These are phyloP conservation scores for Drosophila heteroneura DNA, from an alignment of 2,888 invertebrate species.

Conservation along the genomic window DNA sequence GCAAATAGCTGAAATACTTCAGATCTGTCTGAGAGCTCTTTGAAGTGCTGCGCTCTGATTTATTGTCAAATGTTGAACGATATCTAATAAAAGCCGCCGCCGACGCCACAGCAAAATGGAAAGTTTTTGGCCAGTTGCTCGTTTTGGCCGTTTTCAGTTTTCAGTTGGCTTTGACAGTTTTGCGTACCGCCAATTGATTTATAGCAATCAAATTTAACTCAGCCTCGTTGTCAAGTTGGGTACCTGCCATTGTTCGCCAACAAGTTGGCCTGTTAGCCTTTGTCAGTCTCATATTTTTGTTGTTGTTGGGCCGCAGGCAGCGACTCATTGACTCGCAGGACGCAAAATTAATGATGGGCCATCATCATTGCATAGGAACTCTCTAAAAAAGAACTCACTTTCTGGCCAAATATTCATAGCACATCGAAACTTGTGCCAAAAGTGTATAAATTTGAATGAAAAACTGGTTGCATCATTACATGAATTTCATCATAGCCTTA, in stretches of 20 bases:
- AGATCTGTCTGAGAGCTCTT: constrained; percentile 27
- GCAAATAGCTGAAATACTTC: constrained; percentile 53
- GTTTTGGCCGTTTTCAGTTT: constrained; percentile 6
- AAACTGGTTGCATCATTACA: background rate
- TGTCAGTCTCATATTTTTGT: background rate
- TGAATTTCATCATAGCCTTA: background rate
- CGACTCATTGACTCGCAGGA: constrained; percentile 24
- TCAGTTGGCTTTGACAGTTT: constrained; percentile 49
- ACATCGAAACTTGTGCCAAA: background rate
- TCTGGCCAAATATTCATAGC: constrained; percentile 38
- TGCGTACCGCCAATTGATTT: constrained; percentile 67
- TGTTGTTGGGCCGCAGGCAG: constrained; percentile 11
- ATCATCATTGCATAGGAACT: constrained; percentile 17
- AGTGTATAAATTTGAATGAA: background rate
- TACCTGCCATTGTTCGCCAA: constrained; percentile 48
- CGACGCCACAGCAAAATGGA: constrained; percentile 61
- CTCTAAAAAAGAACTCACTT: background rate
- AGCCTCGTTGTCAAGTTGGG: constrained; percentile 27
- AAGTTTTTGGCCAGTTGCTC: constrained; percentile 57
- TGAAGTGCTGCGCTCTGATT: constrained; percentile 67
- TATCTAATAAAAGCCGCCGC: constrained; percentile 65
- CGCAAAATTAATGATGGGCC: constrained; percentile 55
- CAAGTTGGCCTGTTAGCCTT: constrained; percentile 13
- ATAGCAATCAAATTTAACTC: constrained; percentile 50
- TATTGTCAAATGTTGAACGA: constrained; percentile 58